Conservation (phyloP, 2,113 vertebrate genomes). For the Hydropotes inermis region DNA sequence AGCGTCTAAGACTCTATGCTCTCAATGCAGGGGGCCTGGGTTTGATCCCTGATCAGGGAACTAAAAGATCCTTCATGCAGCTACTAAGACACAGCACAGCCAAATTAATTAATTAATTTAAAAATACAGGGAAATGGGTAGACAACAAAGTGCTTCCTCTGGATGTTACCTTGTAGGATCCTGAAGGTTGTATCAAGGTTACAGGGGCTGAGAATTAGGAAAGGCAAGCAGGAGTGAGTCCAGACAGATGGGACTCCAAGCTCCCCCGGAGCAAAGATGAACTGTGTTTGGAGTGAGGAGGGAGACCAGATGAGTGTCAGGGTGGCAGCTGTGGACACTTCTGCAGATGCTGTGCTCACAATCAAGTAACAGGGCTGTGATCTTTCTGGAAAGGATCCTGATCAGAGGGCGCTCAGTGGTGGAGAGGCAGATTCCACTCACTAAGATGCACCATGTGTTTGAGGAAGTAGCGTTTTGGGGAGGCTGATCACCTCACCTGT, state of each 20-base stretch:
- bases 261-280: background rate
- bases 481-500: fast-evolving
- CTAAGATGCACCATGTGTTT: background rate
- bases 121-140: background rate
- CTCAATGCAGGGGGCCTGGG: fast-evolving
- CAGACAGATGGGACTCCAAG: background rate
- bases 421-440: background rate
- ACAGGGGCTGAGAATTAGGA: background rate
- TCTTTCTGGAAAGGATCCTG: background rate
- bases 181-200: background rate
- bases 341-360: background rate
- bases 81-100: background rate
- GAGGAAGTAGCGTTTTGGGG: background rate
- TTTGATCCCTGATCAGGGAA: background rate
- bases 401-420: background rate
- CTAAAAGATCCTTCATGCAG: background rate
- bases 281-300: background rate
- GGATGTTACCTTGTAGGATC: background rate
- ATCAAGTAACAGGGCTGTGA: background rate
- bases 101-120: background rate
- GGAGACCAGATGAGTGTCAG: background rate
- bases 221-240: background rate
- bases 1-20: background rate
- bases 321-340: background rate
- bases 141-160: background rate